Base-by-base conservation (phyloP, 2,888 invertebrate species). In the Morpho deidamia region DNA sequence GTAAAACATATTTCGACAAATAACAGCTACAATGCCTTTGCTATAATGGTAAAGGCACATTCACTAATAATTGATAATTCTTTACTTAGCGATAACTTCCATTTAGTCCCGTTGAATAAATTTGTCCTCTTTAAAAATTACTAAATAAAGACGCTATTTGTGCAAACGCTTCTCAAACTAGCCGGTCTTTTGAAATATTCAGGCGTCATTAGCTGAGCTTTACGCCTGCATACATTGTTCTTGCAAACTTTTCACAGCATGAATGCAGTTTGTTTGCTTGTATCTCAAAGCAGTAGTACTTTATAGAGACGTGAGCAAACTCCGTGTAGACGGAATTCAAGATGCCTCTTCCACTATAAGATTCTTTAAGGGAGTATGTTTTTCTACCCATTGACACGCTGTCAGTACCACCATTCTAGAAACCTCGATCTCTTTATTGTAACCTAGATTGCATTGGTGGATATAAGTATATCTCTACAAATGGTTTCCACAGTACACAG, bases 121-220 rank as follows among this genome's bases (percentile, higher is more conserved):
- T 33, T 14, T 10, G 42, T 23, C 43, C 39, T 47, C n/a, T 5
- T 11, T 14, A 32, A 44, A 43, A 52, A 14, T 11, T 35, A 34
- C 41, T n/a, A 32, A 23, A 38, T 23, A 47, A 47, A 47, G 47
- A 12, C 33, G 41, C 40, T 51, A 46, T 55, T 57, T 43, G 48
- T 41, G 53, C 49, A 42, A 44, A 54, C 51, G 47, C 55, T 52
- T 44, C 51, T 45, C 44, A 51, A 42, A 40, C 46, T 34, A 38
- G 33, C 12, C 43, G 44, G 42, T 4, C 42, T 49, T 14, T 7
- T 59, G 71, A 82, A 83, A 78, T 77, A 84, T 84, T 78, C 83
- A 83, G 60, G 59, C 62, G 70, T 74, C 82, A 81, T 83, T 83
- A 83, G 78, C 51, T 34, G 38, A 56, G 68, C 66, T 65, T 59